Evolutionary conservation across 1,140 invertebrate species (phyloP).

Genomic region (Nautilus pompilius): DNA sequence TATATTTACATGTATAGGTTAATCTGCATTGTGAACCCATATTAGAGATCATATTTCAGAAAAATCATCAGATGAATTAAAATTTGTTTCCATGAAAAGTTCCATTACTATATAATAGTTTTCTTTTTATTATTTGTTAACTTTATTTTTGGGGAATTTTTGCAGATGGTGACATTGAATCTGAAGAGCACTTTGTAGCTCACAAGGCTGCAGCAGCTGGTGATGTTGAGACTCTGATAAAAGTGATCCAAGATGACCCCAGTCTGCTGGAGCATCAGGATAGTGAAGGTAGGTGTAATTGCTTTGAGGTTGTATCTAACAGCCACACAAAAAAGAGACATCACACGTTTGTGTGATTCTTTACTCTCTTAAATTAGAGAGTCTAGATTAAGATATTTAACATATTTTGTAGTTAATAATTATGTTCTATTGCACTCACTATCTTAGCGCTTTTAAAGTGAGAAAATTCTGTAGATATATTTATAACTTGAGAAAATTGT

Average conservation of each 20-base stretch:
- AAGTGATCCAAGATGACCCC: slow-evolving; percentile 36
- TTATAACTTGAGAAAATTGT: neutral
- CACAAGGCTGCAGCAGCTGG: slow-evolving; percentile 37
- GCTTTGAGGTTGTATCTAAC: neutral
- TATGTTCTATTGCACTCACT: neutral
- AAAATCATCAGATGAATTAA: too few relatives aligned
- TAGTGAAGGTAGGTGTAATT: slow-evolving; percentile 25
- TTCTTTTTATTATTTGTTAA: too few relatives aligned
- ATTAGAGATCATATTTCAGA: too few relatives aligned
- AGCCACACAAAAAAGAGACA: neutral
- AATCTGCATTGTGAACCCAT: too few relatives aligned
- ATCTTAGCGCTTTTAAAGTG: neutral
- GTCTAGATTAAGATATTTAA: neutral
- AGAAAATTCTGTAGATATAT: neutral
- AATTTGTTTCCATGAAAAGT: too few relatives aligned
- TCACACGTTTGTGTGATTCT: neutral
- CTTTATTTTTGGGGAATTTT: too few relatives aligned
- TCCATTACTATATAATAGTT: too few relatives aligned
- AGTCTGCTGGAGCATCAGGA: slow-evolving; percentile 34
- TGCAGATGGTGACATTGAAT: too few relatives aligned
- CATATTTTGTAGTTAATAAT: neutral
- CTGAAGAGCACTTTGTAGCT: too few relatives aligned
- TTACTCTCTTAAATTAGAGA: neutral
- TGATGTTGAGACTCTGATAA: slow-evolving; percentile 22
- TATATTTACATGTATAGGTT: too few relatives aligned